A percentile compares a stretch with the other conserved stretches of the same genome.
These are phyloP conservation scores for Anarrhichthys ocellatus DNA, from an alignment of 2,113 vertebrate species.

Conservation along the genomic window DNA sequence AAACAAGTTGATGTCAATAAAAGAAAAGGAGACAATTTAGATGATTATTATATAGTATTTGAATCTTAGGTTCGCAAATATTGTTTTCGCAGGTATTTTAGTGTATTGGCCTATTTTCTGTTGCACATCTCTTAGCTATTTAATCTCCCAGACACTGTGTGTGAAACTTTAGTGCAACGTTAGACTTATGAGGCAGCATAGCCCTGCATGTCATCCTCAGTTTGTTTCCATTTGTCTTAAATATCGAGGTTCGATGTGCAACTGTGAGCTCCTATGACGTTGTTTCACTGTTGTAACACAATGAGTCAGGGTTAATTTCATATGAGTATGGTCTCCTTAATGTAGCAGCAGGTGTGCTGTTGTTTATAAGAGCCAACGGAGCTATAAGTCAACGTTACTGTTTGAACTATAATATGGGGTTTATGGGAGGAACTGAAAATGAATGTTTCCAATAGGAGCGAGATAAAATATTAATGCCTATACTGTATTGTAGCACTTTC, in stretches of 20 bases:
- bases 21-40: slow-evolving; percentile 21
- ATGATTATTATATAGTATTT: slow-evolving; percentile 36
- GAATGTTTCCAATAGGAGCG: slow-evolving; percentile 65
- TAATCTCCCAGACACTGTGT: slow-evolving; percentile 54
- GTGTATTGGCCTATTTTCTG: slow-evolving; percentile 57
- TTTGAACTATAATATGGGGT: slow-evolving; percentile 24
- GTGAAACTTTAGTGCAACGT: slow-evolving; percentile 47
- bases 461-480: slow-evolving; percentile 56
- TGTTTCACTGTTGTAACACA: slow-evolving; percentile 26
- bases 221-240: slow-evolving; percentile 59
- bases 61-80: slow-evolving; percentile 39
- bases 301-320: slow-evolving; percentile 10
- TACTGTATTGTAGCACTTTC: slow-evolving; percentile 70
- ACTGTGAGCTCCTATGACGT: slow-evolving; percentile 27
- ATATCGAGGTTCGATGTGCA: slow-evolving; percentile 43
- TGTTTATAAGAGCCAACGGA: slow-evolving; percentile 18
- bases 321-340: slow-evolving; percentile 35
- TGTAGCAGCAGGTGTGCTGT: slow-evolving; percentile 48
- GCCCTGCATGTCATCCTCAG: slow-evolving; percentile 70
- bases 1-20: slow-evolving; percentile 45
- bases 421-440: slow-evolving; percentile 47
- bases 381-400: slow-evolving; percentile 23
- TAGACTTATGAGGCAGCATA: slow-evolving; percentile 40
- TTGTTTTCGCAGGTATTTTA: slow-evolving; percentile 52
- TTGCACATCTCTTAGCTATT: slow-evolving; percentile 62